Evolutionary conservation across 2,888 invertebrate genomes (phyloP), one percentile per base, ranked within the genome.

Genomic region (Orthosia incerta): DNA sequence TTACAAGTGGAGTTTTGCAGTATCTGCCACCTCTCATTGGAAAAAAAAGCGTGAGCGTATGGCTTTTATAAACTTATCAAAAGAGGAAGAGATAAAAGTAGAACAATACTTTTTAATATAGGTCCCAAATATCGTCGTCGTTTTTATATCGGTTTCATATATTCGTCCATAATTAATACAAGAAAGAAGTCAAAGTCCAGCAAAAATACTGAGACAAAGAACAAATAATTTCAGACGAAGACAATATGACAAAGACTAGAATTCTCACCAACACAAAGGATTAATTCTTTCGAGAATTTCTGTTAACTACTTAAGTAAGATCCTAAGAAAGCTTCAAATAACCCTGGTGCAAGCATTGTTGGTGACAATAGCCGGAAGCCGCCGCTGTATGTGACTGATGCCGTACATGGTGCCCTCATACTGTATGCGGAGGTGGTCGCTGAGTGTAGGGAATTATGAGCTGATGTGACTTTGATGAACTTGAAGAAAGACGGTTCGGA

Each of bases 301-400:
- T 18, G 48, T 20, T 48, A 64, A 20, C 12, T n/a, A 62, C 55
- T 23, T 9, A 62, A 65, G 31, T 55, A 9, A 64, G 45, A 68
- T 68, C 51, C 61, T 56, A 72, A 82, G 71, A 67, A 83, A 74
- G 71, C 56, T 53, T 71, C 65, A 46, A 83, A 79, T 72, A 80
- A 67, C 77, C 74, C 78, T 74, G 80, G 62, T 71, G 65, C 59
- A 74, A 71, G 78, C 71, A 74, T 68, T 71, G 71, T 64, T 57
- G 61, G 39, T 64, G 71, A 88, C 88, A 88, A 88, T 87, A 79
- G 82, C 80, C 86, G 88, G 88, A 88, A 84, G 71, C 65, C 55
- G 66, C 1, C 61, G 20, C 62, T 48, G 39, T 69, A 71, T 60
- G 67, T 55, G 63, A 2, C 57, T 23, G 73, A 15, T 68, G 48